Percentiles rank a stretch among this genome's conserved stretches.
phyloP scores from a whole-genome alignment of 2,113 vertebrate species.

The Caranx ignobilis region DNA sequence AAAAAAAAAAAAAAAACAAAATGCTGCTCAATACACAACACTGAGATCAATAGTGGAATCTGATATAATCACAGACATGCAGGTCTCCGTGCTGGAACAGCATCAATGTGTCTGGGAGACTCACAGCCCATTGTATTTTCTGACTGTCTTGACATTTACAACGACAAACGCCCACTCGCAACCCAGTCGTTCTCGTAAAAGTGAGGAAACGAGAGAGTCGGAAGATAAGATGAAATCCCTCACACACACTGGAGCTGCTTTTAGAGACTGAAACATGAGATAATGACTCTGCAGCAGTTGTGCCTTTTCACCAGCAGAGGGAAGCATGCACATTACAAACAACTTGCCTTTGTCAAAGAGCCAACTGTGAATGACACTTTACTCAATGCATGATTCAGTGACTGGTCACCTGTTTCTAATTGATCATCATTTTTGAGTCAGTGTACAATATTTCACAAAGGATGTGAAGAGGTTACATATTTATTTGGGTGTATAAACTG shows the following conservation, averaged over 20 bases:
- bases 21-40: slow-evolving; percentile 35
- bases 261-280: slow-evolving; percentile 45
- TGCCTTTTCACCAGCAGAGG: slow-evolving; percentile 54
- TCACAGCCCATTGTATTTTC: not conserved
- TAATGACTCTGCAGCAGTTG: slow-evolving; percentile 37
- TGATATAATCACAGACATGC: slow-evolving; percentile 60
- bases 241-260: slow-evolving; percentile 40
- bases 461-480: not conserved
- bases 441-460: not conserved
- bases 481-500: not conserved
- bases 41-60: slow-evolving; percentile 54
- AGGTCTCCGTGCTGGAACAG: not conserved
- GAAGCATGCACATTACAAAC: slow-evolving; percentile 32
- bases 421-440: not conserved
- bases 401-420: slow-evolving; percentile 2
- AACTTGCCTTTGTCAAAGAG: slow-evolving; percentile 3
- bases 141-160: not conserved
- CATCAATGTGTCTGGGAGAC: not conserved
- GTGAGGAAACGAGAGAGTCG: not conserved
- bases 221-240: not conserved
- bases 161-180: not conserved
- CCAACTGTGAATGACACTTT: slow-evolving; percentile 31
- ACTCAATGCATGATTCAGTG: not conserved
- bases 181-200: not conserved
- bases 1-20: not conserved